Percentiles rank a stretch among this genome's conserved stretches.
phyloP scores from a whole-genome alignment of 2,888 invertebrate genomes.

The Reticulitermes lucifugus region DNA sequence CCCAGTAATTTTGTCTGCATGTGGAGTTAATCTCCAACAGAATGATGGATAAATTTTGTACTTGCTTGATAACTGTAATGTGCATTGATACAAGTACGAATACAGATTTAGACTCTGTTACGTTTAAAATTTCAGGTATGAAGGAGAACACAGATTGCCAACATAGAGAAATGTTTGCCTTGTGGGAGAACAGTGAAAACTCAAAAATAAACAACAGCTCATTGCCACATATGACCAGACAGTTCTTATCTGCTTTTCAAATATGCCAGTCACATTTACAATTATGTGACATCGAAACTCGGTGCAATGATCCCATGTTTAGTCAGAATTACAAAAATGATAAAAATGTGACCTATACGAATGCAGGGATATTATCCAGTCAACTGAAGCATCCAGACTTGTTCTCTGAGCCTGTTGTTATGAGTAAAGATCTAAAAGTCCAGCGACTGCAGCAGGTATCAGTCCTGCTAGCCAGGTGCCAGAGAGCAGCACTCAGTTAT shows the following conservation, averaged over 20 bases:
- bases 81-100: background rate
- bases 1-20: too few relatives aligned
- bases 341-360: background rate
- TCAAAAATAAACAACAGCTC: background rate
- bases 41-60: too few relatives aligned
- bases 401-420: constrained; percentile 56
- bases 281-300: background rate
- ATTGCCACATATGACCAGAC: background rate
- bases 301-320: background rate
- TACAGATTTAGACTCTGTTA: background rate
- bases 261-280: background rate
- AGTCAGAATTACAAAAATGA: background rate
- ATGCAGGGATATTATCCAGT: background rate
- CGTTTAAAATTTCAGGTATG: background rate
- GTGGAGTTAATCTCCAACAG: too few relatives aligned
- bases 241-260: background rate
- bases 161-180: background rate
- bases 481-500: constrained; percentile 63
- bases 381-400: constrained; percentile 42
- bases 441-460: constrained; percentile 60
- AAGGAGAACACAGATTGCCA: background rate
- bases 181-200: background rate
- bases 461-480: constrained; percentile 62
- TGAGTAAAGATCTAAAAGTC: constrained; percentile 51
- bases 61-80: too few relatives aligned